Base-by-base conservation (phyloP, 1,140 invertebrate genomes). In the Bombus soroeensis region DNA sequence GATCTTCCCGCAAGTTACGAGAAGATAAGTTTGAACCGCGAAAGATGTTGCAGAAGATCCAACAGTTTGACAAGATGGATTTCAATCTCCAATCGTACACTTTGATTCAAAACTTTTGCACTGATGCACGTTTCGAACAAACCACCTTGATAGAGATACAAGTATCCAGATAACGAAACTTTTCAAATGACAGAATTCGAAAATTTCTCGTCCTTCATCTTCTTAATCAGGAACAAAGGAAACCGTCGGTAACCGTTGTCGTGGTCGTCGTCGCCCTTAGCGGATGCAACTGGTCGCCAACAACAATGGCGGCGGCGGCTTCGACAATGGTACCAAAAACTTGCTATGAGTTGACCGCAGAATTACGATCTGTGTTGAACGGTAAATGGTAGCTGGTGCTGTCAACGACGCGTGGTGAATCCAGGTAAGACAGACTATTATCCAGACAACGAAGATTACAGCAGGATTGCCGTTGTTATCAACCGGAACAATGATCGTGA, bases 261-360 rank as follows among this genome's bases (percentile, higher is more conserved):
- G 1, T 5, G 9, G 37, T 68, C 62, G 32, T 84, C 41, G 62
- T 66, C 59, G 32, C 73, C 43, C 28, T 34, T 70, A 15, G 72
- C 13, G 39, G 74, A 47, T 47, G 66, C 66, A n/a, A 62, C 18
- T 77, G 28, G 53, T 78, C 81, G 47, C 43, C 75, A 13, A 68
- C 77, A 39, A 68, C n/a, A 39, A 74, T n/a, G 66, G 13, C 22
- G 39, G 34, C 83, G 57, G 75, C 75, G 75, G 57, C 64, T 47
- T 68, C 70, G 41, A 81, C 62, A 53, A 75, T 75, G 71, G 72
- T 78, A 68, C 57, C 82, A n/a, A 85, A 70, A 74, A 43, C 12
- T 57, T 47, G 43, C 71, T 41, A 32, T 37, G 66, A 25, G 59
- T 39, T 15, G 64, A 5, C 28, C 68, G 6, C 47, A 22, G 32